These are phyloP conservation scores for Solenodon paradoxus DNA, from an alignment of 2,113 vertebrate genomes.

Conservation along the genomic window DNA sequence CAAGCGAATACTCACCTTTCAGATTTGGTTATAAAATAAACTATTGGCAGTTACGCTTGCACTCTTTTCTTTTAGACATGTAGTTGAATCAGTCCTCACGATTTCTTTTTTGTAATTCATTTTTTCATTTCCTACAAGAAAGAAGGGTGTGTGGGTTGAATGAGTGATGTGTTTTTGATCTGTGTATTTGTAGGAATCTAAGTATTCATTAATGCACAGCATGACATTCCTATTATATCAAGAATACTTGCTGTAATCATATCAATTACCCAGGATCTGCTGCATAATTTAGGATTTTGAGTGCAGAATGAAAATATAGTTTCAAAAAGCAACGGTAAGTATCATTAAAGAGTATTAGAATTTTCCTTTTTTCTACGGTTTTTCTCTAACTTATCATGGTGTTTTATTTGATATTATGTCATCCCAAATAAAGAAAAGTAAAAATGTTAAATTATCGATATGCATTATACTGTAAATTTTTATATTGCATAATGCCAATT, in stretches of 20 bases:
- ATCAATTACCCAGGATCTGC: background rate
- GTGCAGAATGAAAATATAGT: background rate
- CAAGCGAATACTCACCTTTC: background rate
- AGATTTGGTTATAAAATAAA: slow-evolving; percentile 28
- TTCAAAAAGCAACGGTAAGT: background rate
- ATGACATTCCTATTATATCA: background rate
- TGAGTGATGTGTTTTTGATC: background rate
- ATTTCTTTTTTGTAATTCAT: background rate
- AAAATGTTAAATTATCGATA: background rate
- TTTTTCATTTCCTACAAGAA: background rate
- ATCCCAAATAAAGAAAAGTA: background rate
- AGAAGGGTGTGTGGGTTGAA: background rate
- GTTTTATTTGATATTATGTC: background rate
- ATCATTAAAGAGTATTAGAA: background rate
- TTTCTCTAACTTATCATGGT: background rate
- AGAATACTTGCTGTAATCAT: background rate
- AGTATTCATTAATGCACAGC: background rate
- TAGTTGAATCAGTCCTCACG: background rate
- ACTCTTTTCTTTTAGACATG: background rate
- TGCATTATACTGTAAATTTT: background rate
- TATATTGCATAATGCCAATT: background rate
- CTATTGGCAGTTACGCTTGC: slow-evolving; percentile 21
- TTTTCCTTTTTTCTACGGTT: background rate
- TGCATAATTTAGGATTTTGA: background rate
- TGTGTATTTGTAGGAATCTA: background rate